Base-by-base conservation (phyloP, 2,797 vertebrate species). In the Lerista edwardsae region DNA sequence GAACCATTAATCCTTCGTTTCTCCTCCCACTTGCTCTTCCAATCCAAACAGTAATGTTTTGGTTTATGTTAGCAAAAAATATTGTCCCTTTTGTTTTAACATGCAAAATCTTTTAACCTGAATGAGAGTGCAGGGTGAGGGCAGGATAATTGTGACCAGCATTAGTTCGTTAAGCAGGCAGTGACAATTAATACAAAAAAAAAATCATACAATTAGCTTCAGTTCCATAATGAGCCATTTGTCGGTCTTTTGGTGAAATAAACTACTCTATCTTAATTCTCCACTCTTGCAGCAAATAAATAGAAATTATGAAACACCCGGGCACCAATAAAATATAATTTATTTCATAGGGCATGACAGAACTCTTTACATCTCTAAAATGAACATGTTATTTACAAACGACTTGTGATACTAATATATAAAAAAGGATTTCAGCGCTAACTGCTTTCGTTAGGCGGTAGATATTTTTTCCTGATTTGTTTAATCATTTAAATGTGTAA, bases 181-280 rank as follows among this genome's bases (percentile, higher is more conserved):
- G 84, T 91, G 91, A 92, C 94, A 90, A 92, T 96, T 94, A 95
- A 94, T 94, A 95, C 91, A 27, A 93, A 90, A 92, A 93, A 93
- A 83, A 95, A 95, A 94, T 86, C 29, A 31, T 94, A 94, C 91
- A 93, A 93, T 95, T 95, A 95, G 93, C 94, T 95, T 94, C 95
- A 95, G 93, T 92, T 95, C 90, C 81, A 2, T 95, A 95, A 96
- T 95, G 95, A 96, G 93, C 94, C 95, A 95, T 95, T 96, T 96
- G 94, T 96, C 94, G 95, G 94, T 95, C 95, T 96, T 95, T 95
- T 93, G 91, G 92, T 95, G 94, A 96, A 96, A 95, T 94, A 94
- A 95, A 95, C 95, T 95, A 93, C 94, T 96, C 93, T 92, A 87
- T 96, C 94, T 96, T 95, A 96, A 95, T 96, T 95, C 95, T 95